Percentiles rank a stretch among this genome's conserved stretches.
phyloP scores from a whole-genome alignment of 2,888 invertebrate genomes.

The Melanophora roralis region DNA sequence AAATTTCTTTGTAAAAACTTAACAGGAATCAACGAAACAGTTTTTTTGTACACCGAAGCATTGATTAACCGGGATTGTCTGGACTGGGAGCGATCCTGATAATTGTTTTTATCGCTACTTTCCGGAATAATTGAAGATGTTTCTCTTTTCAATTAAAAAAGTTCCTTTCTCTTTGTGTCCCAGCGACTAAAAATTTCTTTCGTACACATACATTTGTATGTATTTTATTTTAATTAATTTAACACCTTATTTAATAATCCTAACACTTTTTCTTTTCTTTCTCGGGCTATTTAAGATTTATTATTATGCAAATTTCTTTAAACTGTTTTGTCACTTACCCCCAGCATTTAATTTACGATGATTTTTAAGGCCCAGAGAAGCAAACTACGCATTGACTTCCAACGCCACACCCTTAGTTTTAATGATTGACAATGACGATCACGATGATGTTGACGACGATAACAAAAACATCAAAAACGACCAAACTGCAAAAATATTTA shows the following conservation, averaged over 20 bases:
- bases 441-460: slow-evolving; percentile 36
- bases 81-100: too few relatives aligned
- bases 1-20: too few relatives aligned
- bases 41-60: too few relatives aligned
- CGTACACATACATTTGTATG: background rate
- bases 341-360: slow-evolving; percentile 51
- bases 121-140: too few relatives aligned
- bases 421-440: slow-evolving; percentile 34
- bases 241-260: slow-evolving; percentile 38
- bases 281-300: slow-evolving; percentile 35
- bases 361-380: slow-evolving; percentile 56
- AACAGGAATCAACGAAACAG: too few relatives aligned
- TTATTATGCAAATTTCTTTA: slow-evolving; percentile 52
- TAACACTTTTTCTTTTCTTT: slow-evolving; percentile 17
- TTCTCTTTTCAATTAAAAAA: too few relatives aligned
- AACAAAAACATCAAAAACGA: slow-evolving; percentile 54
- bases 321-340: slow-evolving; percentile 49
- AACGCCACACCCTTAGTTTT: slow-evolving; percentile 66
- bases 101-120: too few relatives aligned
- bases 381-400: slow-evolving; percentile 56
- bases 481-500: slow-evolving; percentile 58
- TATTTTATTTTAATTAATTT: slow-evolving; percentile 23
- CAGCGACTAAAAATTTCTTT: slow-evolving; percentile 3
- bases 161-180: background rate
- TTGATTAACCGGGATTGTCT: too few relatives aligned